phyloP scores from a whole-genome alignment of 2,113 vertebrate genomes.

The Neoarius graeffei region DNA sequence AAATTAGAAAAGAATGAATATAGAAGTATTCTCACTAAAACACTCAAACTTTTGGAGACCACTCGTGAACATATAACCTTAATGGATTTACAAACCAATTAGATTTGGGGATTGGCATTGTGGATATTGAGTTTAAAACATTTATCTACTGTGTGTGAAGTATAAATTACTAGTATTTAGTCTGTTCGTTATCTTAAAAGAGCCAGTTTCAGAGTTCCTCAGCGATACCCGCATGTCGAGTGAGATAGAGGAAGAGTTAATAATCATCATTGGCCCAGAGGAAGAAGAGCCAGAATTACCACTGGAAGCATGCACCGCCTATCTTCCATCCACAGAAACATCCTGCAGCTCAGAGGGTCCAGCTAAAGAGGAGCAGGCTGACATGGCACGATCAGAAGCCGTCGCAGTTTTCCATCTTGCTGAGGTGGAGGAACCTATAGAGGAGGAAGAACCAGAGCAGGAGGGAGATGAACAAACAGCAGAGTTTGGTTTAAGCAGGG shows the following conservation, averaged over 20 bases:
- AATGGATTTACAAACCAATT: not conserved
- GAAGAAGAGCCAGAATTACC: constrained; percentile 49
- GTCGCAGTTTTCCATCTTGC: constrained; percentile 42
- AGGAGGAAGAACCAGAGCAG: constrained; percentile 46
- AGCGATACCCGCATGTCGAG: constrained; percentile 41
- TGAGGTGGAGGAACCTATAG: constrained; percentile 45
- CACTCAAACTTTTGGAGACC: not conserved
- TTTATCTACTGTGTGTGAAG: not conserved
- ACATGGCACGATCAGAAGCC: constrained; percentile 23
- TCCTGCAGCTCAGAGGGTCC: not conserved
- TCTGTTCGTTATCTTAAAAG: not conserved
- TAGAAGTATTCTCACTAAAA: not conserved
- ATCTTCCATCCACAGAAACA: constrained; percentile 16
- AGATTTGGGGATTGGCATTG: not conserved
- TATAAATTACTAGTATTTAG: not conserved
- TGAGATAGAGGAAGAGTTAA: constrained; percentile 59
- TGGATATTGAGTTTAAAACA: too few species aligned
- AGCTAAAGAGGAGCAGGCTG: not conserved
- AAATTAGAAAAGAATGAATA: not conserved
- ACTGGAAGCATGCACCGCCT: constrained; percentile 18
- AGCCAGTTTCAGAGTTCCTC: constrained; percentile 54
- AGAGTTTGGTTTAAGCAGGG: constrained; percentile 40
- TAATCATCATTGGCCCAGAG: constrained; percentile 60
- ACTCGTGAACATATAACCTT: too few species aligned
- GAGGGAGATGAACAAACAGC: constrained; percentile 31